phyloP scores from a whole-genome alignment of 2,888 invertebrate species.

The Parapristionchus giblindavisi region DNA sequence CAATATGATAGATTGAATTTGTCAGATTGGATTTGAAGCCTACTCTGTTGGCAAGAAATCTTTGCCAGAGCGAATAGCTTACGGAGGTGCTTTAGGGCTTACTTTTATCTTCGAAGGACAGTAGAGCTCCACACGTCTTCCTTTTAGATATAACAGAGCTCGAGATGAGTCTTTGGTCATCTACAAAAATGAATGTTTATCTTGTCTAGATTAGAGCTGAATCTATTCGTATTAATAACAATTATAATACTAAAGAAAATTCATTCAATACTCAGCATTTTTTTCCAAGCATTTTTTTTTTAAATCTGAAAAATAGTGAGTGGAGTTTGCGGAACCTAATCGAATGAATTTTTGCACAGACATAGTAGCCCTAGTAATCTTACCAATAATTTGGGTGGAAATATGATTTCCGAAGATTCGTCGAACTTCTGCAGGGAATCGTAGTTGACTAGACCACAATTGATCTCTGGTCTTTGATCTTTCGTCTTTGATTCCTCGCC shows the following conservation, averaged over 20 bases:
- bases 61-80: too few species aligned
- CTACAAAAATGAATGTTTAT: not conserved
- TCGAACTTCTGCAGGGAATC: slow-evolving; percentile 74
- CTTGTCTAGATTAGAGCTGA: not conserved
- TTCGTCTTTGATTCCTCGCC: slow-evolving; percentile 40
- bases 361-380: too few species aligned
- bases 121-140: not conserved
- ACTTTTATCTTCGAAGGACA: slow-evolving; percentile 42
- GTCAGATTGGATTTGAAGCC: too few species aligned
- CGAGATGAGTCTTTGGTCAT: too few species aligned
- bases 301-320: too few species aligned
- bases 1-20: too few species aligned
- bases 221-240: not conserved
- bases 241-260: not conserved
- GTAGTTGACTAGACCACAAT: slow-evolving; percentile 57
- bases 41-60: too few species aligned
- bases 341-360: too few species aligned
- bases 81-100: too few species aligned
- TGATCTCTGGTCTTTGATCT: not conserved
- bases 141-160: slow-evolving; percentile 2
- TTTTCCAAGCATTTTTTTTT: too few species aligned
- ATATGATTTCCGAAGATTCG: slow-evolving; percentile 86
- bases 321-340: too few species aligned
- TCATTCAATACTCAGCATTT: not conserved
- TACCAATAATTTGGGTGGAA: slow-evolving; percentile 86